Evolutionary conservation across 1,140 invertebrate species (phyloP).

Genomic region (Papilio machaon): DNA sequence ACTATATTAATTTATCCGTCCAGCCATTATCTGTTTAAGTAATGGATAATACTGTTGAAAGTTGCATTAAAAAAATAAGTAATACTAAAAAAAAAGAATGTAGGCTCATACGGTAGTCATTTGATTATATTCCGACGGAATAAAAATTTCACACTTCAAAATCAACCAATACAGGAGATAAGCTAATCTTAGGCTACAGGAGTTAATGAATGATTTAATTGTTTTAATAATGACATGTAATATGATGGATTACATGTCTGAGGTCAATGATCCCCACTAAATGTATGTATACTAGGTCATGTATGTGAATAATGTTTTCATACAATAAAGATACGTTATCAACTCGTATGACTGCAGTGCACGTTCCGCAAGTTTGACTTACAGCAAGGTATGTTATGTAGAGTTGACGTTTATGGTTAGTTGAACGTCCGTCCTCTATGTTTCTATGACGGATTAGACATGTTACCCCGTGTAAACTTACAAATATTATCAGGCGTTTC

Average conservation of each 20-base stretch:
- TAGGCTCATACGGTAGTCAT: too few species aligned
- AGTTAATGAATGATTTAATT: too few species aligned
- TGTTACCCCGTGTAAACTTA: neutral
- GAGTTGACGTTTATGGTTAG: neutral
- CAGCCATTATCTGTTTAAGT: too few species aligned
- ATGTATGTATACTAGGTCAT: neutral
- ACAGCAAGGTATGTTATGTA: neutral
- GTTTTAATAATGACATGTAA: neutral
- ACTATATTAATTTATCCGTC: neutral
- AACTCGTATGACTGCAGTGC: neutral
- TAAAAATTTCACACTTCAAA: too few species aligned
- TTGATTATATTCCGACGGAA: too few species aligned
- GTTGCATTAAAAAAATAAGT: too few species aligned
- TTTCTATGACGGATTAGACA: neutral
- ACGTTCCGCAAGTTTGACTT: neutral
- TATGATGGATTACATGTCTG: neutral
- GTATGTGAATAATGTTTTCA: neutral
- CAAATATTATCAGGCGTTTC: neutral
- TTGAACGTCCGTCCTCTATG: neutral
- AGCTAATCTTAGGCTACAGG: too few species aligned
- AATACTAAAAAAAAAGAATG: too few species aligned
- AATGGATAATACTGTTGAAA: too few species aligned
- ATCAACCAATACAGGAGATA: too few species aligned
- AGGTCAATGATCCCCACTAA: neutral
- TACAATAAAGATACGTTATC: constrained; percentile 7